These are phyloP conservation scores for Mycalesis mineus DNA, from an alignment of 2,888 invertebrate genomes.

Conservation along the genomic window DNA sequence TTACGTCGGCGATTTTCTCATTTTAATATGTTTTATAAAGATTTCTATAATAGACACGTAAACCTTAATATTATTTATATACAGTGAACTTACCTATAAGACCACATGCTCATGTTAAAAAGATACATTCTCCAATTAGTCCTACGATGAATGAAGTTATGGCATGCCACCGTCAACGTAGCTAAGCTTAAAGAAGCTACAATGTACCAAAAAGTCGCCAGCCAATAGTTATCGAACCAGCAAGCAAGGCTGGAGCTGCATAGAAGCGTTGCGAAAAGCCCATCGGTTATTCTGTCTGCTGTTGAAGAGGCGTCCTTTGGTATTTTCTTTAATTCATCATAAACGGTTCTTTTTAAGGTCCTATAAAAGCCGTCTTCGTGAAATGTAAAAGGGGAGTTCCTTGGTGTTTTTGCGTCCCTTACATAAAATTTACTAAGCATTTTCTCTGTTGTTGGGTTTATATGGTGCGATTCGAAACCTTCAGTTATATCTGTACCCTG, in stretches of 20 bases:
- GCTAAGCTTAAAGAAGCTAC: conserved; percentile 78
- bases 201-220: conserved; percentile 48
- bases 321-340: conserved; percentile 75
- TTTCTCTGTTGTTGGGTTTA: conserved; percentile 72
- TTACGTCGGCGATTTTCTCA: too few species aligned
- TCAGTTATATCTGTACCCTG: conserved; percentile 82
- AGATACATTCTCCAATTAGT: conserved; percentile 89
- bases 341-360: conserved; percentile 80
- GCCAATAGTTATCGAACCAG: conserved; percentile 40
- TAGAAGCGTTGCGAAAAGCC: conserved; percentile 52
- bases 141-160: conserved; percentile 87
- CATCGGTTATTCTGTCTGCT: conserved; percentile 55
- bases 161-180: conserved; percentile 80
- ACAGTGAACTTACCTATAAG: conserved; percentile 75
- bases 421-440: conserved; percentile 82
- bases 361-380: conserved; percentile 85
- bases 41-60: too few species aligned
- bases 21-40: too few species aligned
- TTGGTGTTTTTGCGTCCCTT: conserved; percentile 78
- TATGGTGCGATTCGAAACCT: conserved; percentile 78
- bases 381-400: conserved; percentile 86
- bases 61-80: background rate
- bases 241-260: conserved; percentile 43
- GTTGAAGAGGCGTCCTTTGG: conserved; percentile 50
- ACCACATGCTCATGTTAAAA: conserved; percentile 83